Evolutionary conservation across 2,888 invertebrate species (phyloP).

Genomic region (Tinea pellionella): DNA sequence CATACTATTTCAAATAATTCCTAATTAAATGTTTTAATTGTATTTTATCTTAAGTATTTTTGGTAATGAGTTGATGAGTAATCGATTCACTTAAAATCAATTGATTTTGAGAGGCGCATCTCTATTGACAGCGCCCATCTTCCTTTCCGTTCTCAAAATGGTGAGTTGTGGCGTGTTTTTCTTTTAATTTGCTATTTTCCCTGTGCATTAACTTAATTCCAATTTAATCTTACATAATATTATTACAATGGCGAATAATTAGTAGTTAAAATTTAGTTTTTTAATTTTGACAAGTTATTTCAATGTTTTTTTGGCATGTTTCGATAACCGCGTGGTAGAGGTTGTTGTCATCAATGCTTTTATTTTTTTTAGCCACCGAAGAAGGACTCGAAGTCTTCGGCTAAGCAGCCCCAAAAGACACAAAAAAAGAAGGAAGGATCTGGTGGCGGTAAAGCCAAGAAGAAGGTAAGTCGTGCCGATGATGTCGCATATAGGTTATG

Average conservation of each 20-base stretch:
- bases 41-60: too few species aligned
- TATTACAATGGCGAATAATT: too few species aligned
- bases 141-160: conserved; percentile 65
- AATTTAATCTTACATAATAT: conserved; percentile 4
- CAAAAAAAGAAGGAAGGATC: conserved; percentile 97
- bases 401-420: conserved; percentile 93
- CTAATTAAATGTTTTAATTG: too few species aligned
- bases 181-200: neutral
- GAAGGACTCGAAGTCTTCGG: conserved; percentile 90
- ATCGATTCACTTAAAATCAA: neutral
- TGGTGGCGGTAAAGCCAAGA: conserved; percentile 94
- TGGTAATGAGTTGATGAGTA: neutral
- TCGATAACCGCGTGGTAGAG: conserved; percentile 50
- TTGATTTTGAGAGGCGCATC: neutral
- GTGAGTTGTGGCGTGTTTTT: conserved; percentile 39
- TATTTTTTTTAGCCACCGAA: conserved; percentile 85
- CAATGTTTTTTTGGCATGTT: neutral
- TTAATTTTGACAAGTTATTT: neutral
- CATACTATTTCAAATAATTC: too few species aligned
- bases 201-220: conserved; percentile 1
- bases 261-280: neutral
- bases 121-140: conserved; percentile 19
- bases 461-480: conserved; percentile 76
- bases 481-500: neutral
- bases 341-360: conserved; percentile 34